These are phyloP conservation scores for Notodonta ziczac DNA, from an alignment of 2,888 invertebrate species.

Conservation along the genomic window DNA sequence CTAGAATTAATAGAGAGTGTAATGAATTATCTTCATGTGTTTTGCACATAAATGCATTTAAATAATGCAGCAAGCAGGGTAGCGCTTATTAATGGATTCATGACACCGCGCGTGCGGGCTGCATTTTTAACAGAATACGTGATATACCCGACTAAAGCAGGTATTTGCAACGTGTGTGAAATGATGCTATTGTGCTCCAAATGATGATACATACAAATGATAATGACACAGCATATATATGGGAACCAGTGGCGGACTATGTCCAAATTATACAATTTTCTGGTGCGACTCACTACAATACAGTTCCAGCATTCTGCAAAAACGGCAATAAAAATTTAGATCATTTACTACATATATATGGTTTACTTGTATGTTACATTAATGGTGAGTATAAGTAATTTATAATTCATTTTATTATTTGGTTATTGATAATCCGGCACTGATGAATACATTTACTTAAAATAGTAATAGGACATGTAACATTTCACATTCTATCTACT, in stretches of 20 bases:
- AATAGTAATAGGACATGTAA: neutral
- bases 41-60: conserved; percentile 60
- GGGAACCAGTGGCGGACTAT: conserved; percentile 9
- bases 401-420: neutral
- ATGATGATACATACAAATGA: conserved; percentile 10
- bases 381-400: too few relatives aligned
- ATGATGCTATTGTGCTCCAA: conserved; percentile 9
- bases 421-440: neutral
- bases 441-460: neutral
- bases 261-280: neutral
- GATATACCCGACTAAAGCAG: conserved; percentile 35
- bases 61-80: conserved; percentile 52
- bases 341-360: too few relatives aligned
- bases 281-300: neutral
- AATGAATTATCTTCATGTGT: conserved; percentile 35
- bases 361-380: too few relatives aligned
- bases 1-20: conserved; percentile 39
- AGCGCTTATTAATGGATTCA: conserved; percentile 25
- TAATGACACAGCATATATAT: conserved; percentile 20
- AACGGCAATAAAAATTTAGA: too few relatives aligned
- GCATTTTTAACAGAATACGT: conserved; percentile 48
- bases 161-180: conserved; percentile 24
- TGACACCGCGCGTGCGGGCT: conserved; percentile 32
- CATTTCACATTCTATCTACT: conserved; percentile 19
- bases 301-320: too few relatives aligned